Evolutionary conservation across 2,888 invertebrate species (phyloP).

Genomic region (Lithophane leautieri): DNA sequence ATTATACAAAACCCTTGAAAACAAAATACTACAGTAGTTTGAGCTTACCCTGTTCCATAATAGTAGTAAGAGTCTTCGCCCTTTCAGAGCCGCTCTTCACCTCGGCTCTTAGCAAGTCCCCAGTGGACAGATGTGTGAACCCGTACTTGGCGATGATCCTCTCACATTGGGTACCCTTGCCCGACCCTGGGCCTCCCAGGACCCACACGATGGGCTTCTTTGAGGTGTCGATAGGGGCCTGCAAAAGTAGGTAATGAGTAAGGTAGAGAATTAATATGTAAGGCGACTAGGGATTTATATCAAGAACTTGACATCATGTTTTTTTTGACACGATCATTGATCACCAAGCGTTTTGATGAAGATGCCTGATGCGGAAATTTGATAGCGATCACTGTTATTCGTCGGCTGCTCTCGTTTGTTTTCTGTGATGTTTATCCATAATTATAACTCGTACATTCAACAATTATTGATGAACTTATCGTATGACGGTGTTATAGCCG

Average conservation of each 20-base stretch:
- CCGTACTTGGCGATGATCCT: constrained; percentile 97
- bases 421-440: background rate
- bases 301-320: background rate
- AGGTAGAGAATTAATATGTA: background rate
- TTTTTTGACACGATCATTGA: background rate
- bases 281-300: background rate
- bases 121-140: constrained; percentile 98
- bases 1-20: background rate
- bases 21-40: background rate
- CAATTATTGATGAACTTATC: background rate
- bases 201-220: constrained; percentile 97
- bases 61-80: constrained; percentile 95
- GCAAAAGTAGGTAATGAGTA: constrained; percentile 31
- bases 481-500: background rate
- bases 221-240: constrained; percentile 82
- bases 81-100: constrained; percentile 96
- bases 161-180: constrained; percentile 99
- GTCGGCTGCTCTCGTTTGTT: background rate
- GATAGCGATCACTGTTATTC: too few species aligned
- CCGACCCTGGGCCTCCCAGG: constrained; percentile 98
- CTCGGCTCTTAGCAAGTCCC: constrained; percentile 97
- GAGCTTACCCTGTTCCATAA: constrained; percentile 95
- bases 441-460: too few species aligned
- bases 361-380: background rate
- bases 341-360: background rate